A percentile compares a stretch with the other conserved stretches of the same genome.
phyloP scores from a whole-genome alignment of 1,140 invertebrate genomes.

The Drosophila saltans region DNA sequence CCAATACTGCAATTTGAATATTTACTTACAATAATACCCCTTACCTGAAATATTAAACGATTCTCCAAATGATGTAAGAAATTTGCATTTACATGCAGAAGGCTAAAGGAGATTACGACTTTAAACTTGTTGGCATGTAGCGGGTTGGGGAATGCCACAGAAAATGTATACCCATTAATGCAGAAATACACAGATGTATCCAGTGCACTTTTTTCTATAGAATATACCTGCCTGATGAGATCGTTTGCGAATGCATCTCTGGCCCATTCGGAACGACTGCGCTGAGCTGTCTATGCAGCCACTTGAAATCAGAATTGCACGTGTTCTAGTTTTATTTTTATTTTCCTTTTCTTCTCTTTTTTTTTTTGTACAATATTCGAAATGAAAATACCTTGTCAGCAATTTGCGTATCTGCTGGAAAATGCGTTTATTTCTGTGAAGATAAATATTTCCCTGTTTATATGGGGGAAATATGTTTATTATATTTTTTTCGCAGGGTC shows the following conservation, averaged over 20 bases:
- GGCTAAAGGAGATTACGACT: too few species aligned
- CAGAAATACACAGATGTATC: background rate
- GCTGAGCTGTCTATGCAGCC: background rate
- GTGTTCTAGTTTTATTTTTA: background rate
- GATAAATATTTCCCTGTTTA: slow-evolving; percentile 54
- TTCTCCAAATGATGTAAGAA: too few species aligned
- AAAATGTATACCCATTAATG: too few species aligned
- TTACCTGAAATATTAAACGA: too few species aligned
- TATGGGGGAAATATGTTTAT: slow-evolving; percentile 34
- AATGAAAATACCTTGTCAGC: slow-evolving; percentile 55
- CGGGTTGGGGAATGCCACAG: too few species aligned
- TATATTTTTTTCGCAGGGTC: slow-evolving; percentile 22
- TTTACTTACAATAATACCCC: too few species aligned
- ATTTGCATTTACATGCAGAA: too few species aligned
- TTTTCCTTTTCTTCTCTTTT: too few species aligned
- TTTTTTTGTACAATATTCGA: slow-evolving; percentile 23
- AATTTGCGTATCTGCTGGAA: slow-evolving; percentile 44
- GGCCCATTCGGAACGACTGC: background rate
- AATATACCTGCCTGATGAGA: slow-evolving; percentile 1
- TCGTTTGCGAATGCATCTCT: background rate
- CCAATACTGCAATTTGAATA: too few species aligned
- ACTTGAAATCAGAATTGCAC: background rate
- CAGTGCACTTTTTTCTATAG: background rate
- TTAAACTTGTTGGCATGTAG: too few species aligned
- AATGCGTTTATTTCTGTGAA: slow-evolving; percentile 28